Conservation (phyloP, 2,888 invertebrate species). For the Cheilosia pagana region DNA sequence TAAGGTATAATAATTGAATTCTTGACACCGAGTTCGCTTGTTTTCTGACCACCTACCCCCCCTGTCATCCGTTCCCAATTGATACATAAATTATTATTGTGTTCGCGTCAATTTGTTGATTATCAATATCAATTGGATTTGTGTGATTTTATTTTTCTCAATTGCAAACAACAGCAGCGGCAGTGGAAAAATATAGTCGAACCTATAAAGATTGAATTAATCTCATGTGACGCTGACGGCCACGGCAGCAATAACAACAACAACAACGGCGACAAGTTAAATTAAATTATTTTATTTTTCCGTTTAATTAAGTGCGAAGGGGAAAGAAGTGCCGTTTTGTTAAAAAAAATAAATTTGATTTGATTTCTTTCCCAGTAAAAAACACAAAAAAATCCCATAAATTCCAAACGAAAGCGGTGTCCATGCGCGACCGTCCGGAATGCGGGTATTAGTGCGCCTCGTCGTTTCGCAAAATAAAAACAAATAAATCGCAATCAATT, state of each 20-base stretch:
- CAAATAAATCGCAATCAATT: constrained; percentile 23
- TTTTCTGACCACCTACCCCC: too few species aligned
- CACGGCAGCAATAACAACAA: constrained; percentile 4
- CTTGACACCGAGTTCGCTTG: constrained; percentile 15
- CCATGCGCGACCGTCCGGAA: constrained; percentile 29
- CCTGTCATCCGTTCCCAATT: too few species aligned
- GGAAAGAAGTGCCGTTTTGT: not conserved
- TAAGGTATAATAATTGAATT: constrained; percentile 24
- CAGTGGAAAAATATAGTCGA: constrained; percentile 39
- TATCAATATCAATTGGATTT: constrained; percentile 65
- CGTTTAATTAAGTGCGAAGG: constrained; percentile 45
- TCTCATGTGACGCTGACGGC: constrained; percentile 60
- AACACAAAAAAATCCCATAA: constrained; percentile 14
- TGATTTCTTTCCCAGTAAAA: constrained; percentile 25
- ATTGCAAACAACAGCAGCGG: constrained; percentile 8
- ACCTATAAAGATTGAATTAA: constrained; percentile 65
- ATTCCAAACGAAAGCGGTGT: constrained; percentile 30
- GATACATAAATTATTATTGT: constrained; percentile 2
- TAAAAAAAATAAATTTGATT: constrained; percentile 26
- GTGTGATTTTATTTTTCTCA: constrained; percentile 56
- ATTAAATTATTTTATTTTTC: constrained; percentile 55
- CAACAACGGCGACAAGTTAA: constrained; percentile 42
- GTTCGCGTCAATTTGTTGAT: constrained; percentile 27
- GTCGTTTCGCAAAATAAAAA: constrained; percentile 37
- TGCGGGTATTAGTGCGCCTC: constrained; percentile 41